Evolutionary conservation across 2,888 invertebrate species (phyloP), one percentile per base, ranked within the genome.

Genomic region (Branchellion lobata): DNA sequence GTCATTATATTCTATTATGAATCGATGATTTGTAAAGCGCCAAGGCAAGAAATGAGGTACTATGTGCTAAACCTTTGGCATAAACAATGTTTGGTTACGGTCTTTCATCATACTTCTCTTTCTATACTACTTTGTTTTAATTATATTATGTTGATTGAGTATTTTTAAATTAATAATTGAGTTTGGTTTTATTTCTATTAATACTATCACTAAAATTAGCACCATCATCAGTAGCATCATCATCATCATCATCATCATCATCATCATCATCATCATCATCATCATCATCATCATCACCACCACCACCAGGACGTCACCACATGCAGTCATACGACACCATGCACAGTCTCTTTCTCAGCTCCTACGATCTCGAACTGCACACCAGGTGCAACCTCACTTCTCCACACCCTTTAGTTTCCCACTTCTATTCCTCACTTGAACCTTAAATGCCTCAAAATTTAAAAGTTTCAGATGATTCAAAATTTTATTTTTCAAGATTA

Each of bases 361-460:
- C 91, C 81, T 89, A 94, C 69, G 97, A 97, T 87, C 88, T 97
- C 78, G 92, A 94, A 86, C 85, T 95, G 73, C 91, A 95, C 88
- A 90, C 92, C 1, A 90, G 90, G 90, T 91, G 2, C 61, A 8
- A 57, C 21, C 47, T 47, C 18, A 14, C 11, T 18, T 47, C n/a
- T n/a, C n/a, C n/a, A n/a, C n/a, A n/a, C n/a, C 24, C 47, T 47
- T 31, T 14, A 34, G 68, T 80, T 85, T n/a, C n/a, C n/a, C n/a
- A n/a, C n/a, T n/a, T n/a, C n/a, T n/a, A n/a, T n/a, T n/a, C n/a
- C n/a, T n/a, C n/a, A n/a, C n/a, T n/a, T n/a, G n/a, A n/a, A n/a
- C n/a, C n/a, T n/a, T n/a, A n/a, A n/a, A n/a, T n/a, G n/a, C n/a
- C n/a, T n/a, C n/a, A n/a, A n/a, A n/a, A n/a, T n/a, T n/a, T n/a